phyloP scores from a whole-genome alignment of 1,140 invertebrate species.

The Aphis craccivora region DNA sequence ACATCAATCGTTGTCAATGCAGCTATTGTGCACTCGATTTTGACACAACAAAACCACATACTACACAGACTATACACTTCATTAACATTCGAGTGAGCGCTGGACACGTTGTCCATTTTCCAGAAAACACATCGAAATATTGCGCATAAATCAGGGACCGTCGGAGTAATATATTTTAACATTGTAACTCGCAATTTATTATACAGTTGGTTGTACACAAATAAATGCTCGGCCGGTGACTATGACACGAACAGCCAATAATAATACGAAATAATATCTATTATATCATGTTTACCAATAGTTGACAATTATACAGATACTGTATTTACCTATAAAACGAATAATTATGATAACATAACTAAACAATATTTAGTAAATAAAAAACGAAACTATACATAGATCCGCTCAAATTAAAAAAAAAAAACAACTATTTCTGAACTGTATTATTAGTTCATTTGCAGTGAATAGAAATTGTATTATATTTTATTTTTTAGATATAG shows the following conservation, averaged over 20 bases:
- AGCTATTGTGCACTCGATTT: not conserved
- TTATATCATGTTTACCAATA: not conserved
- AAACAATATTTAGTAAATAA: not conserved
- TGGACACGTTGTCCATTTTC: not conserved
- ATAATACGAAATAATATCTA: not conserved
- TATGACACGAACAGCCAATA: too few species aligned
- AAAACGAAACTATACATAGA: not conserved
- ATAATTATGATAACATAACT: not conserved
- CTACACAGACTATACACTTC: not conserved
- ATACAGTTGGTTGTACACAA: not conserved
- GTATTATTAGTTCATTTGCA: too few species aligned
- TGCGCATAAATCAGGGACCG: not conserved
- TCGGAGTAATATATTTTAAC: not conserved
- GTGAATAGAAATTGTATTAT: too few species aligned
- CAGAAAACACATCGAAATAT: conserved; percentile 10
- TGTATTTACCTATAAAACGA: not conserved
- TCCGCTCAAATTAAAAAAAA: not conserved
- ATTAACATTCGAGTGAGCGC: not conserved
- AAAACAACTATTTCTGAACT: too few species aligned
- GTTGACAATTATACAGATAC: not conserved
- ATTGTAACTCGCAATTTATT: not conserved
- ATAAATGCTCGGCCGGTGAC: not conserved
- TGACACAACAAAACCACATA: not conserved
- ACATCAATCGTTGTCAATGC: not conserved
- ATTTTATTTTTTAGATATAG: too few species aligned